A percentile compares a stretch with the other conserved stretches of the same genome.
Conservation (phyloP, 92 coral and sea anemone genomes). For the Scolanthus callimorphus region DNA sequence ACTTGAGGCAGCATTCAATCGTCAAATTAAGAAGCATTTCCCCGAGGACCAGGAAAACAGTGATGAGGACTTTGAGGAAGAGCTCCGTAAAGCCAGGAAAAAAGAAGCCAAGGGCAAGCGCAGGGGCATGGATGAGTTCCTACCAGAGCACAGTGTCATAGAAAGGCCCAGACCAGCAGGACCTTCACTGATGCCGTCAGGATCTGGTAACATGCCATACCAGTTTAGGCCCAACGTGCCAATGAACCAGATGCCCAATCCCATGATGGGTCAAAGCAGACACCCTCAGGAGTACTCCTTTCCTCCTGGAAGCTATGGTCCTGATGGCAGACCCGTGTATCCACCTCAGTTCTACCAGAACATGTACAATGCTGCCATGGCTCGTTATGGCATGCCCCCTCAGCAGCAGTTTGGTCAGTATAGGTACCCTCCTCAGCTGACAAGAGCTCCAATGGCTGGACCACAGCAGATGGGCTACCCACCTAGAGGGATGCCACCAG, state of each 20-base stretch:
- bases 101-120: slow-evolving; percentile 50
- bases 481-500: slow-evolving; percentile 57
- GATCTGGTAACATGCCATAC: slow-evolving; percentile 28
- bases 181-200: slow-evolving; percentile 18
- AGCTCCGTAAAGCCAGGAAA: slow-evolving; percentile 70
- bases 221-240: slow-evolving; percentile 49
- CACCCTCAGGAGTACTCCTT: slow-evolving; percentile 45
- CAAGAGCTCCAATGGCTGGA: slow-evolving; percentile 49
- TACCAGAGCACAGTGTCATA: slow-evolving; percentile 9
- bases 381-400: slow-evolving; percentile 54
- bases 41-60: slow-evolving; percentile 97
- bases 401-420: slow-evolving; percentile 64
- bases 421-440: slow-evolving; percentile 40
- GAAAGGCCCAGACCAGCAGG: neutral
- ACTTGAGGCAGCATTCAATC: slow-evolving; percentile 87
- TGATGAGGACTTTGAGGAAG: slow-evolving; percentile 98
- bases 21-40: slow-evolving; percentile 93
- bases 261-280: slow-evolving; percentile 26
- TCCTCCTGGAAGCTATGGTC: slow-evolving; percentile 71
- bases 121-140: slow-evolving; percentile 34
- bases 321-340: slow-evolving; percentile 78
- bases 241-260: slow-evolving; percentile 26
- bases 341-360: slow-evolving; percentile 91
- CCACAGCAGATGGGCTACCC: slow-evolving; percentile 57
- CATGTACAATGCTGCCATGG: slow-evolving; percentile 65